Evolutionary conservation across 2,113 vertebrate species (phyloP), one percentile per base, ranked within the genome.

Genomic region (Sprattus sprattus): DNA sequence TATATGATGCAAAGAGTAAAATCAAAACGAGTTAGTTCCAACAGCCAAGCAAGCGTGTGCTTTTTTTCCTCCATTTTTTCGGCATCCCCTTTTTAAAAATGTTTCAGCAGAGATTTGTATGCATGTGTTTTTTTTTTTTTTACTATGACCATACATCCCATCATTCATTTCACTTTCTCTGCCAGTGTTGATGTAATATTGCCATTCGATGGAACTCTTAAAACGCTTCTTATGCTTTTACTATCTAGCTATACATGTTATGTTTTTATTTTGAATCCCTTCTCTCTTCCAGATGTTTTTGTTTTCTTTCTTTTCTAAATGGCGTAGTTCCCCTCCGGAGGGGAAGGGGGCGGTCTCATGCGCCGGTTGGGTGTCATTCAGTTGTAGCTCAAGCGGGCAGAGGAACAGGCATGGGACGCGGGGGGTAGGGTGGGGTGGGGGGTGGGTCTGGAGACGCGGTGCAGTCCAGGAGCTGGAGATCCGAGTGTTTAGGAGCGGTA

Each of bases 311-410:
- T 87, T 92, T 86, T 94, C 91, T 94, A 92, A 93, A 92, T 91
- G 94, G 93, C 91, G 87, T 78, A 78, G 71, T 86, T 89, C 91
- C 94, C 93, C 93, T 91, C 90, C 90, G 52, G 52, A 18, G 90
- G 92, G 88, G 81, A 90, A 92, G 90, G 90, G 93, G 93, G 93
- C 92, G 90, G 91, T 94, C 93, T 95, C 94, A 95, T 95, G 94
- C 94, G 90, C 92, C 93, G 92, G 94, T 85, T 89, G 83, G 92
- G 91, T 92, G 93, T 95, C 94, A 94, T 94, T 95, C 93, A 93
- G 94, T 94, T 93, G 93, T 95, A 97, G 97, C 97, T 93, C 95
- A 97, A 98, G 98, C 98, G 95, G 95, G 95, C 92, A 88, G 94
- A 95, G 94, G 93, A 94, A 94, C 95, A 95, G 95, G 95, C 94